Evolutionary conservation across 2,113 vertebrate species (phyloP).

Genomic region (Embiotoca jacksoni): DNA sequence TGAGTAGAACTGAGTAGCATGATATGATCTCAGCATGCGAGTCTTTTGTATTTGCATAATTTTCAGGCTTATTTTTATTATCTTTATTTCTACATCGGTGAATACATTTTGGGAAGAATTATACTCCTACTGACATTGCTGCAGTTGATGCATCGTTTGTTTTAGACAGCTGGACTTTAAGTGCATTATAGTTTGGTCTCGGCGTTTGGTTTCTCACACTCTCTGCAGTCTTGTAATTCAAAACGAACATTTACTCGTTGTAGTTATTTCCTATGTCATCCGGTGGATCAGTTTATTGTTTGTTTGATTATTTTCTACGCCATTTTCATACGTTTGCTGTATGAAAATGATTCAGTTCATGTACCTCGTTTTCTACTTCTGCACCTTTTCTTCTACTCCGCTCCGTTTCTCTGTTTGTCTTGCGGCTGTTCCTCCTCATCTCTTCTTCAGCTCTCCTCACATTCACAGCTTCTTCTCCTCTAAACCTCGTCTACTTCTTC

Average conservation of each 20-base stretch:
- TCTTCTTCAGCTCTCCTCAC: conserved; percentile 5
- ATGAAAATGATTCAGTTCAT: no score
- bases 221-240: neutral
- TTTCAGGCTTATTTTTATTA: no score
- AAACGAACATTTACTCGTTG: neutral
- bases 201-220: neutral
- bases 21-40: no score
- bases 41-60: no score
- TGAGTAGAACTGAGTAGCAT: no score
- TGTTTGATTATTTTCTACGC: no score
- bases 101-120: no score
- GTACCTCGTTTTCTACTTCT: no score
- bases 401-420: neutral
- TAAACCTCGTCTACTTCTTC: neutral
- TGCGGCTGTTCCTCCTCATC: conserved; percentile 6
- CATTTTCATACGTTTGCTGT: no score
- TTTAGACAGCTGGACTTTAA: neutral
- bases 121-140: no score
- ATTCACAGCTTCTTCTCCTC: conserved; percentile 13
- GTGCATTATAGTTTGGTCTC: neutral
- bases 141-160: neutral
- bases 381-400: neutral
- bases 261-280: neutral
- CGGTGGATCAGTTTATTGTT: neutral
- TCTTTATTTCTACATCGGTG: no score